A percentile compares a stretch with the other conserved stretches of the same genome.
Conservation (phyloP, 2,888 invertebrate genomes). For the Cataglyphis altisquamis region DNA sequence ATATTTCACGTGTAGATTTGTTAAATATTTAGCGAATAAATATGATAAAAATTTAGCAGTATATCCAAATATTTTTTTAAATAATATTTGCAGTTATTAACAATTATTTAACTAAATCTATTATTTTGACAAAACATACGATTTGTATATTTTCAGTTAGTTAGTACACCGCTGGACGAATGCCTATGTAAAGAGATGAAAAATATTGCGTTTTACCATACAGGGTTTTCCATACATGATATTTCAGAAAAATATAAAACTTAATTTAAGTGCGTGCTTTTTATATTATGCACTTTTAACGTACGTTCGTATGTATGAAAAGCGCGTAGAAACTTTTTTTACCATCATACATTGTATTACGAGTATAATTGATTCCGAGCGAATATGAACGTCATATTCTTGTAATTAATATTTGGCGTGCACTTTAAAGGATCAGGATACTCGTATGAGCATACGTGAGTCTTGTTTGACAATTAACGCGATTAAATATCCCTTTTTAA, state of each 20-base stretch:
- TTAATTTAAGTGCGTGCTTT: slow-evolving; percentile 46
- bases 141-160: neutral
- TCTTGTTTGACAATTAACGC: slow-evolving; percentile 64
- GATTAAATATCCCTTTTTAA: slow-evolving; percentile 63
- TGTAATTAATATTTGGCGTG: slow-evolving; percentile 53
- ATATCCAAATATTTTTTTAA: neutral
- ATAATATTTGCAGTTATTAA: slow-evolving; percentile 16
- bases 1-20: neutral
- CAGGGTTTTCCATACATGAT: slow-evolving; percentile 28
- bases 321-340: slow-evolving; percentile 36
- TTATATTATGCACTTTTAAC: slow-evolving; percentile 46
- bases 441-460: neutral
- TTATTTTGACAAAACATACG: slow-evolving; percentile 21
- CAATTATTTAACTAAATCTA: neutral
- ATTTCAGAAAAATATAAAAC: slow-evolving; percentile 47
- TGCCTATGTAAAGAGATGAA: slow-evolving; percentile 15
- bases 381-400: slow-evolving; percentile 36
- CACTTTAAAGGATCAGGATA: slow-evolving; percentile 41
- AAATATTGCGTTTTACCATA: slow-evolving; percentile 7
- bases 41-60: neutral
- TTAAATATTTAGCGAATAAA: neutral
- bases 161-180: neutral
- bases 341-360: slow-evolving; percentile 47
- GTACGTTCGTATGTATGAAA: slow-evolving; percentile 4
- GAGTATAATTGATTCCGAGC: slow-evolving; percentile 43